Conservation (phyloP, 2,113 vertebrate species). For the Actenoides lindsayi region DNA sequence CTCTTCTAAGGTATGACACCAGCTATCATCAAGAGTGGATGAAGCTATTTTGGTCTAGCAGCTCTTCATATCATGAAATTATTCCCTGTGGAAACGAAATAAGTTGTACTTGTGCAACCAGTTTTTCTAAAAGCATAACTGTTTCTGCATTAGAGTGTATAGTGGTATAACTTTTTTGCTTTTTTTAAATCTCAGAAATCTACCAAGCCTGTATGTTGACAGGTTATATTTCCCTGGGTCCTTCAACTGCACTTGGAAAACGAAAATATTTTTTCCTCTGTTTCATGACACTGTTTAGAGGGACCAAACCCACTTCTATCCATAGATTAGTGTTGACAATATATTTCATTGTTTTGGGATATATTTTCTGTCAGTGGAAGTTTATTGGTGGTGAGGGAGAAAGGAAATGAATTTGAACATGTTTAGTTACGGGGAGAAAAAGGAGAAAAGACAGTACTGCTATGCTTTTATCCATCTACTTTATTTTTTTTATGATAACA, state of each 20-base stretch:
- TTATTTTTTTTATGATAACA: background rate
- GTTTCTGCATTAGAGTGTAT: background rate
- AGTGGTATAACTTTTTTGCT: background rate
- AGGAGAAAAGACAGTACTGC: background rate
- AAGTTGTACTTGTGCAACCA: background rate
- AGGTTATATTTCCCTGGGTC: background rate
- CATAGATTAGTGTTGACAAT: background rate
- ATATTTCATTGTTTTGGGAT: background rate
- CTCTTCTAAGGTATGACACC: background rate
- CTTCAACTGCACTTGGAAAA: background rate
- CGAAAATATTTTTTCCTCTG: background rate
- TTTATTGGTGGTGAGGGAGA: background rate
- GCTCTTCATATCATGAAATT: background rate
- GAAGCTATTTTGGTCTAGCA: background rate
- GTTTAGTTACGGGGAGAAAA: background rate
- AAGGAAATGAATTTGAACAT: background rate
- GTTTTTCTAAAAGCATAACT: background rate
- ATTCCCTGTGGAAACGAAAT: background rate
- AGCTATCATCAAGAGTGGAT: background rate
- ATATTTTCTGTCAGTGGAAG: background rate
- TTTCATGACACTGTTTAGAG: background rate
- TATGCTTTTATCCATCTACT: background rate
- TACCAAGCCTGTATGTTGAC: background rate
- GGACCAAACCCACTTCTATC: background rate
- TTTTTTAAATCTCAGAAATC: background rate